phyloP scores from a whole-genome alignment of 2,113 vertebrate species.

The Zosterops lateralis region DNA sequence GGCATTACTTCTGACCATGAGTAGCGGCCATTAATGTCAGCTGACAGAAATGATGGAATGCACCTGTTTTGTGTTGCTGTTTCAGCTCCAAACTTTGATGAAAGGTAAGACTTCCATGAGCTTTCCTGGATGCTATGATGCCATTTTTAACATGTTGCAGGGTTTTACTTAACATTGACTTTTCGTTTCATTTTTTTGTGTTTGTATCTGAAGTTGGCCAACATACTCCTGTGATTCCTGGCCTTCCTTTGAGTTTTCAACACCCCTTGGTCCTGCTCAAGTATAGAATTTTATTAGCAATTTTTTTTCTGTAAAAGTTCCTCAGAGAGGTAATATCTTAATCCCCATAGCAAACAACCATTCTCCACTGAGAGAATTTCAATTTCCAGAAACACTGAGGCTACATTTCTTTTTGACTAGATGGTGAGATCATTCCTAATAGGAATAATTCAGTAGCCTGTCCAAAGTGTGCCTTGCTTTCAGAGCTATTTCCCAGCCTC shows the following conservation, averaged over 20 bases:
- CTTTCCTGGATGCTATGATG: background rate
- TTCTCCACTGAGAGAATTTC: background rate
- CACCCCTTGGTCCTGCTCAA: background rate
- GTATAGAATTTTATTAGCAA: background rate
- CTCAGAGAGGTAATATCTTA: background rate
- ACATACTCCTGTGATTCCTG: background rate
- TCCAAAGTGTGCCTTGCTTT: background rate
- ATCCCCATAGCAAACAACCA: background rate
- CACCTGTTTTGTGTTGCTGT: fast-evolving
- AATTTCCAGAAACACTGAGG: background rate
- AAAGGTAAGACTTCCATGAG: background rate
- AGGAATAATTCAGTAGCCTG: background rate
- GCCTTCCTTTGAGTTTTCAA: background rate
- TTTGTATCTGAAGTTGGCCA: background rate
- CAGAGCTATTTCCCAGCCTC: background rate
- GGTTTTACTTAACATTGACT: background rate
- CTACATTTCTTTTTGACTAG: background rate
- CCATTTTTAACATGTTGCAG: background rate
- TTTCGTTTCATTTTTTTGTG: background rate
- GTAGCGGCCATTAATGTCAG: background rate
- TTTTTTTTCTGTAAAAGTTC: background rate
- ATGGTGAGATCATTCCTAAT: slow-evolving; percentile 15
- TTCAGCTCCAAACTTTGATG: background rate
- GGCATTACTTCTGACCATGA: background rate
- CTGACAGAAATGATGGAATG: background rate